Conservation (phyloP, 2,113 vertebrate genomes). For the Caracal caracal region DNA sequence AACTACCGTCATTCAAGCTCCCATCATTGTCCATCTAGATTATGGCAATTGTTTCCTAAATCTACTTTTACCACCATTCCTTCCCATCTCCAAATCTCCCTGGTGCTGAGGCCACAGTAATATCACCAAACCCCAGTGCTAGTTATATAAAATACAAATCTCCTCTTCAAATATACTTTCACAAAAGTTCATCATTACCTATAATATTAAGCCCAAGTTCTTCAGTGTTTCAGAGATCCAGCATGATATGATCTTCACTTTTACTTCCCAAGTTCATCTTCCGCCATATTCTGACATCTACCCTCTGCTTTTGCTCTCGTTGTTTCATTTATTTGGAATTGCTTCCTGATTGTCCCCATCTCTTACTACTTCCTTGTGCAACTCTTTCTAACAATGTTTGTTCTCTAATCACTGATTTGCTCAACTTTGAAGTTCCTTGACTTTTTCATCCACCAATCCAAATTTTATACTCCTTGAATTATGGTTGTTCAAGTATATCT, state of each 20-base stretch:
- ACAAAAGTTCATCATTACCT: background rate
- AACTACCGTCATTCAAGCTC: background rate
- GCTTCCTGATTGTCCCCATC: background rate
- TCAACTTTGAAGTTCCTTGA: conserved; percentile 4
- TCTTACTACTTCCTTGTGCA: background rate
- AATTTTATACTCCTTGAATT: background rate
- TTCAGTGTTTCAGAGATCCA: background rate
- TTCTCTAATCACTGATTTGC: background rate
- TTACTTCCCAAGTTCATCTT: background rate
- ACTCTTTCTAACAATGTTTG: background rate
- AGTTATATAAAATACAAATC: background rate
- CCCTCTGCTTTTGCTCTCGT: background rate
- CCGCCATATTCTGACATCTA: background rate
- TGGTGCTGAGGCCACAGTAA: background rate
- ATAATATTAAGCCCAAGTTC: conserved; percentile 23
- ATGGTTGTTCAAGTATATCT: background rate
- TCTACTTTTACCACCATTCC: background rate
- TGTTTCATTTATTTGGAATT: background rate
- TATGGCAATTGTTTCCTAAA: background rate
- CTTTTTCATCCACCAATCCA: background rate
- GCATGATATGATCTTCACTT: background rate
- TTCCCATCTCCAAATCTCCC: background rate
- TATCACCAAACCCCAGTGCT: background rate
- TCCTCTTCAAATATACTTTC: background rate
- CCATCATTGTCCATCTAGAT: background rate